These are phyloP conservation scores for Galaxias olidus DNA, from an alignment of 2,797 vertebrate species.

Conservation along the genomic window DNA sequence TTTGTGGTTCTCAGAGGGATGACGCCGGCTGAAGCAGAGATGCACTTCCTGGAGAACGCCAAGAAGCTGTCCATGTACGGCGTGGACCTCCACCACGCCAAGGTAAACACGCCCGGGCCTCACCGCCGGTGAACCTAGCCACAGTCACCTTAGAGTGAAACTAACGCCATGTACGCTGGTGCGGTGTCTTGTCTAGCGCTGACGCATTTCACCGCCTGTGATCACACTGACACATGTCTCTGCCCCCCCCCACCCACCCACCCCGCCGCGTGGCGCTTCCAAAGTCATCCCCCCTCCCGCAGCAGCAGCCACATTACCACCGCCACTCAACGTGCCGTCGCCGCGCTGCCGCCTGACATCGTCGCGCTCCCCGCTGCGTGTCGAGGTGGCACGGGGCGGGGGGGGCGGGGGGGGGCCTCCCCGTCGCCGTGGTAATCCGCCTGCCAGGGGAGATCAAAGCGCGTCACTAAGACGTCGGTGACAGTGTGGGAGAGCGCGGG, in stretches of 20 bases:
- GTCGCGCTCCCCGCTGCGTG: too few species aligned
- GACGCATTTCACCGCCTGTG: background rate
- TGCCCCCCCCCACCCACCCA: too few species aligned
- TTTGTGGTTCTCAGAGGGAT: constrained; percentile 81
- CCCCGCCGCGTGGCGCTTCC: background rate
- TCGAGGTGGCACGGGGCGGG: background rate
- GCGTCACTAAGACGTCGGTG: constrained; percentile 28
- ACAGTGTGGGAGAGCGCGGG: constrained; percentile 8
- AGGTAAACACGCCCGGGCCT: constrained; percentile 73
- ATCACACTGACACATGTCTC: background rate
- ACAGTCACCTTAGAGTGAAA: too few species aligned
- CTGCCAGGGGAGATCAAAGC: constrained; percentile 48
- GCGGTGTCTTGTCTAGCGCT: background rate
- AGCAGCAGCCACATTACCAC: background rate
- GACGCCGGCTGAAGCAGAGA: constrained; percentile 97
- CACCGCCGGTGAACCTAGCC: too few species aligned
- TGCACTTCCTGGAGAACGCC: constrained; percentile 97
- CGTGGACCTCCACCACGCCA: constrained; percentile 97
- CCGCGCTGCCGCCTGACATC: background rate
- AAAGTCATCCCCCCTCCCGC: background rate
- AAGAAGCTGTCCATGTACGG: constrained; percentile 99
- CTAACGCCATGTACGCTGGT: too few species aligned
- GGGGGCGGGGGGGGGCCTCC: too few species aligned
- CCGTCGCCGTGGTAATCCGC: constrained; percentile 26
- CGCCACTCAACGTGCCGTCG: background rate